Evolutionary conservation across 1,140 invertebrate genomes (phyloP).

Genomic region (Contarinia nasturtii): DNA sequence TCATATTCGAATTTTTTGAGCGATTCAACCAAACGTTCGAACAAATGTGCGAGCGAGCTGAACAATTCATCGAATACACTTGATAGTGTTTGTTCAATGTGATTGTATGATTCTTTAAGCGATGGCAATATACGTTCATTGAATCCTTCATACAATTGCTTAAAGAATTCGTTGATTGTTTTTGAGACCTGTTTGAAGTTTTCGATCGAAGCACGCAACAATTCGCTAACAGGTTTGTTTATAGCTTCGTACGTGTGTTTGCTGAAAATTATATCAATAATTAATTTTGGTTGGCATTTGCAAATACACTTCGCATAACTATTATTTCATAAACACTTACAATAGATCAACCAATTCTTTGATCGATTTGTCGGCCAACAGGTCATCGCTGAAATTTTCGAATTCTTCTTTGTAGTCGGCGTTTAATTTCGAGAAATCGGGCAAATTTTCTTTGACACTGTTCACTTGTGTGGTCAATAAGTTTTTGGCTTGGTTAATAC

Average conservation of each 20-base stretch:
- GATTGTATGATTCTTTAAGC: constrained; percentile 28
- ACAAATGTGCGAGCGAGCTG: constrained; percentile 6
- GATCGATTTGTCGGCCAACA: constrained; percentile 40
- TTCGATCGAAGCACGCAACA: constrained; percentile 25
- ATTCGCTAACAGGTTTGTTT: constrained; percentile 24
- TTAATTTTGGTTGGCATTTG: no score
- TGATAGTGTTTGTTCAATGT: background rate
- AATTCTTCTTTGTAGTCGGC: constrained; percentile 37
- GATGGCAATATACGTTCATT: constrained; percentile 32
- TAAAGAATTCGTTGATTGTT: constrained; percentile 25
- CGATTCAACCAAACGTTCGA: constrained; percentile 9
- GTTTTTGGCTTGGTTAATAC: constrained; percentile 17
- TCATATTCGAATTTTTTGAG: constrained; percentile 35
- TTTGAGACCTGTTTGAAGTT: constrained; percentile 27
- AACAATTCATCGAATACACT: constrained; percentile 8
- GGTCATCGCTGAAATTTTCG: constrained; percentile 37
- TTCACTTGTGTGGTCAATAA: constrained; percentile 24
- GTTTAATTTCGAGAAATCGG: constrained; percentile 35
- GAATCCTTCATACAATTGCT: constrained; percentile 23
- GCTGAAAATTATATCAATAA: no score
- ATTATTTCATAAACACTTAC: no score
- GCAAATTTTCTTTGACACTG: constrained; percentile 32
- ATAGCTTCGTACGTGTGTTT: constrained; percentile 28
- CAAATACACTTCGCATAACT: no score
- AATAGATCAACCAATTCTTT: constrained; percentile 40